Evolutionary conservation across 2,888 invertebrate species (phyloP).

Genomic region (Xestia xanthographa): DNA sequence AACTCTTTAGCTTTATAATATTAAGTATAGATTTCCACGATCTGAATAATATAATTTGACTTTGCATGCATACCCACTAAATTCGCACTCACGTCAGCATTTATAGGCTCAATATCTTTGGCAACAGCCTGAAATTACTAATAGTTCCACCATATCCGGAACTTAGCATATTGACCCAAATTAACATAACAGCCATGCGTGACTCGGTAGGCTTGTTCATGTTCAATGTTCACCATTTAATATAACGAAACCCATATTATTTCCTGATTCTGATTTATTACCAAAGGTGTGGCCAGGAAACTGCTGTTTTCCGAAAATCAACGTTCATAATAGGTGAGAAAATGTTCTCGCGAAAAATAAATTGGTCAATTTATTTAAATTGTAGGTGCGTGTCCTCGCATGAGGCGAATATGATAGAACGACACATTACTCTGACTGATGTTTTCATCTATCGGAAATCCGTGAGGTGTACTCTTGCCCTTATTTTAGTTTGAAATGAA

Average conservation of each 20-base stretch:
- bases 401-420: slow-evolving; percentile 63
- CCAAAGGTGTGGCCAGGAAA: slow-evolving; percentile 55
- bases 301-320: slow-evolving; percentile 43
- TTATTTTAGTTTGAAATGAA: slow-evolving; percentile 55
- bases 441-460: slow-evolving; percentile 68
- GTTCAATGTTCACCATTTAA: slow-evolving; percentile 31
- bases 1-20: too few species aligned
- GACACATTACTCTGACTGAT: slow-evolving; percentile 68
- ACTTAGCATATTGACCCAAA: slow-evolving; percentile 38
- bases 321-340: slow-evolving; percentile 47
- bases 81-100: slow-evolving; percentile 6
- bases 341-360: slow-evolving; percentile 61
- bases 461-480: slow-evolving; percentile 59
- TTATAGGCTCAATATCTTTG: slow-evolving; percentile 30
- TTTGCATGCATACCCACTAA: slow-evolving; percentile 14
- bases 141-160: slow-evolving; percentile 34
- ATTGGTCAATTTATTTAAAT: slow-evolving; percentile 70
- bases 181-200: slow-evolving; percentile 50
- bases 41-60: slow-evolving; percentile 7
- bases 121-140: slow-evolving; percentile 39
- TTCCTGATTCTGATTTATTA: slow-evolving; percentile 48
- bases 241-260: slow-evolving; percentile 39
- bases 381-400: slow-evolving; percentile 64
- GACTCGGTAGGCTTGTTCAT: slow-evolving; percentile 34
- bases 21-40: background rate